phyloP scores from a whole-genome alignment of 2,113 vertebrate genomes.

The Trochalopteron elliotii region DNA sequence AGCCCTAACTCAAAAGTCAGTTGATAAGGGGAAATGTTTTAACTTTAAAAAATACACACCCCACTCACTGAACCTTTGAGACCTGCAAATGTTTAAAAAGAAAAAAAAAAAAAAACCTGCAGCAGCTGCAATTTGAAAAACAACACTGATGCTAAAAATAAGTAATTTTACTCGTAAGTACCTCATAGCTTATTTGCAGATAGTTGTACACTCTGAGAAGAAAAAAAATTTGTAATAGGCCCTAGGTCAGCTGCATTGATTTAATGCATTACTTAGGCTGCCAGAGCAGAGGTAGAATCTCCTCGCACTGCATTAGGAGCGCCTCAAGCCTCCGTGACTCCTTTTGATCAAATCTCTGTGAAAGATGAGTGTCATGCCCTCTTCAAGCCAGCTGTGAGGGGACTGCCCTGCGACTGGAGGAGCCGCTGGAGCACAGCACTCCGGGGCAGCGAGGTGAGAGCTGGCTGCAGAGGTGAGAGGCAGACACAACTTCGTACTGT shows the following conservation, averaged over 20 bases:
- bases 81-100: constrained; percentile 5
- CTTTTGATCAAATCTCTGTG: constrained; percentile 96
- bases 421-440: constrained; percentile 69
- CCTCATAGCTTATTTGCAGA: constrained; percentile 59
- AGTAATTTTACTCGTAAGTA: constrained; percentile 63
- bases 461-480: constrained; percentile 84
- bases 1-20: neutral
- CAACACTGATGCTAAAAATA: neutral
- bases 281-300: constrained; percentile 77
- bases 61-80: neutral
- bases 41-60: constrained; percentile 12
- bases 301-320: constrained; percentile 82
- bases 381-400: constrained; percentile 88
- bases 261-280: constrained; percentile 84
- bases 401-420: constrained; percentile 85
- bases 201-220: constrained; percentile 45
- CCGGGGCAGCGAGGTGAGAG: constrained; percentile 74
- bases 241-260: constrained; percentile 83
- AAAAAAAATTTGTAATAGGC: constrained; percentile 53
- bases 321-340: constrained; percentile 85
- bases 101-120: neutral
- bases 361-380: constrained; percentile 94
- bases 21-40: constrained; percentile 20
- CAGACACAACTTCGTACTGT: constrained; percentile 70
- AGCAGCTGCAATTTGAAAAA: constrained; percentile 38